Base-by-base conservation (phyloP, 2,113 vertebrate genomes). In the Erythrocebus patas region DNA sequence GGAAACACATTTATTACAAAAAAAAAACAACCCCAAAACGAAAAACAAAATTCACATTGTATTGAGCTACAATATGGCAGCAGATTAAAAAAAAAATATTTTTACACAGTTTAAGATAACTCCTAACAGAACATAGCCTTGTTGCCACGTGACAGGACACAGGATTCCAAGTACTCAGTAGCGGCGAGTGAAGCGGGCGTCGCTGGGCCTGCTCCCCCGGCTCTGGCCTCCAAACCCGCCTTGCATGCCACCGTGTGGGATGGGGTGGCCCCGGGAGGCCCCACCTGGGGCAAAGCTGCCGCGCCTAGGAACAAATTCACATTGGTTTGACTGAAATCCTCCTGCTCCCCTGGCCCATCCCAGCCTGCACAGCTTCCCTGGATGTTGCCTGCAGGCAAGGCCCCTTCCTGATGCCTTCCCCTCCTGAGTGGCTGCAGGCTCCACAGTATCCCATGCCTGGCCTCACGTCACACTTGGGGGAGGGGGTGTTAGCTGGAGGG, bases 241-340 rank as follows among this genome's bases (percentile, higher is more conserved):
- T 95, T 99, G 99, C 98, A 99, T 98, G 23, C 98, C 98, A 23
- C 99, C 99, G 4, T 99, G 96, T 0, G 99, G 99, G 98, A 99
- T 99, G 97, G 99, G 98, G 83, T 99, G 99, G 92, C 99, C 99
- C 98, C 99, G 99, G 4, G 99, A 99, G 4, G 99, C 99, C 72
- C 99, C 99, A 0, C 99, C 98, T n/a, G 99, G 99, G 97, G 99
- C 99, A 97, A 99, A 99, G 93, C 99, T 98, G 80, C 99, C 99
- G 1, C 99, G 99, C 90, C 99, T 99, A n/a, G 0, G 75, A 97
- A 93, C 10, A 80, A 55, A 55, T 55, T 52, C 50, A 52, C 9
- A 55, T 12, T 22, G 30, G 50, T n/a, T 52, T 79, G 45, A 48
- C 30, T 43, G 9, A 52, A 85, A 32, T 52, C 48, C 32, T 23